Conservation (phyloP, 2,797 vertebrate species). For the Balearica regulorum region DNA sequence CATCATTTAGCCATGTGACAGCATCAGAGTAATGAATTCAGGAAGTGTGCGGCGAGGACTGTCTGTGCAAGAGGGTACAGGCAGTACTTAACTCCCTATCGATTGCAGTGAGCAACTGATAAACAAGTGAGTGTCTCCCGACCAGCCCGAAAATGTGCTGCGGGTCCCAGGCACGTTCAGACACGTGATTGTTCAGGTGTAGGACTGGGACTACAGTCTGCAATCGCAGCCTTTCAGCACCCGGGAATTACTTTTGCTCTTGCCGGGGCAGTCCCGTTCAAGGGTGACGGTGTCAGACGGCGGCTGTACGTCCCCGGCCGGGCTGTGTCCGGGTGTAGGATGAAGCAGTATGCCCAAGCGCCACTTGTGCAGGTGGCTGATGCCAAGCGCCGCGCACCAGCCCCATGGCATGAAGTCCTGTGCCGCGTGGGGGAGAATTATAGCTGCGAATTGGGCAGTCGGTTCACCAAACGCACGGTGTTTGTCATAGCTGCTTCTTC, state of each 20-base stretch:
- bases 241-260: background rate
- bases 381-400: rapidly evolving
- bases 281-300: rapidly evolving
- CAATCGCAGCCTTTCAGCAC: rapidly evolving
- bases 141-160: background rate
- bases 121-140: background rate
- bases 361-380: rapidly evolving
- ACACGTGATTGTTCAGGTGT: rapidly evolving
- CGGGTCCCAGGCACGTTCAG: background rate
- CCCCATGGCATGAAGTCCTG: background rate
- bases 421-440: rapidly evolving
- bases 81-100: conserved; percentile 39
- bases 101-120: background rate
- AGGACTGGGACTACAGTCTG: background rate
- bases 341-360: rapidly evolving
- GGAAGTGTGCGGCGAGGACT: background rate
- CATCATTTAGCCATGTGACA: conserved; percentile 12
- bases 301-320: rapidly evolving
- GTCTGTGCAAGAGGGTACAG: conserved; percentile 6
- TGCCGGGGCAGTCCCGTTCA: rapidly evolving
- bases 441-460: background rate
- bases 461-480: rapidly evolving
- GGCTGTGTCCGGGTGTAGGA: background rate
- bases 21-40: conserved; percentile 24
- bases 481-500: background rate